Conservation (phyloP, 53 echinoderm and acorn worm genomes). For the Glandiceps talaboti region DNA sequence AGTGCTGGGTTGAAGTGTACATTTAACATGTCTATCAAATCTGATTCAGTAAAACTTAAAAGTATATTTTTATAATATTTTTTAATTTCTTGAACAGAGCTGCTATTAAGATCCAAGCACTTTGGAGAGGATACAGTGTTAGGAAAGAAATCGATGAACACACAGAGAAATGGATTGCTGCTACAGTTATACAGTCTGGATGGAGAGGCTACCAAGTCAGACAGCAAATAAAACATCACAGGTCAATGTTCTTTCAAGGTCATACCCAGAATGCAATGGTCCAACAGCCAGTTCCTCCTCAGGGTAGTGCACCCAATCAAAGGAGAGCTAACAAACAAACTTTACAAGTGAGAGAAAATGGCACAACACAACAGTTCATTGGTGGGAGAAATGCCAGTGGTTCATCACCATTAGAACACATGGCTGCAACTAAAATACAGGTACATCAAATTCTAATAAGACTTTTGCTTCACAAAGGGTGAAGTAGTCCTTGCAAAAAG, state of each 20-base stretch:
- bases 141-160: conserved; percentile 41
- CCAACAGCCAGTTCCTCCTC: background rate
- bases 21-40: no score
- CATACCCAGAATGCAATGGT: background rate
- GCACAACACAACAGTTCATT: background rate
- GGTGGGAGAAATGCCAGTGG: background rate
- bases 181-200: conserved; percentile 48
- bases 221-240: background rate
- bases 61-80: no score
- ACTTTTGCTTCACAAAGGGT: no score
- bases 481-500: no score
- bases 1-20: no score
- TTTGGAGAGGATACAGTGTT: conserved; percentile 53
- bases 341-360: background rate
- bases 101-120: conserved; percentile 60
- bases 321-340: background rate
- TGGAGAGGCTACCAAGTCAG: conserved; percentile 63
- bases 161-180: conserved; percentile 24
- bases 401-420: conserved; percentile 5
- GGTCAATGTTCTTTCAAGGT: background rate
- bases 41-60: no score
- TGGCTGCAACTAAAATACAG: conserved; percentile 22
- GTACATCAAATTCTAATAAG: no score
- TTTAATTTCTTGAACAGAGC: no score
- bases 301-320: background rate